phyloP scores from a whole-genome alignment of 2,888 invertebrate genomes.

The Lissonota sp. region DNA sequence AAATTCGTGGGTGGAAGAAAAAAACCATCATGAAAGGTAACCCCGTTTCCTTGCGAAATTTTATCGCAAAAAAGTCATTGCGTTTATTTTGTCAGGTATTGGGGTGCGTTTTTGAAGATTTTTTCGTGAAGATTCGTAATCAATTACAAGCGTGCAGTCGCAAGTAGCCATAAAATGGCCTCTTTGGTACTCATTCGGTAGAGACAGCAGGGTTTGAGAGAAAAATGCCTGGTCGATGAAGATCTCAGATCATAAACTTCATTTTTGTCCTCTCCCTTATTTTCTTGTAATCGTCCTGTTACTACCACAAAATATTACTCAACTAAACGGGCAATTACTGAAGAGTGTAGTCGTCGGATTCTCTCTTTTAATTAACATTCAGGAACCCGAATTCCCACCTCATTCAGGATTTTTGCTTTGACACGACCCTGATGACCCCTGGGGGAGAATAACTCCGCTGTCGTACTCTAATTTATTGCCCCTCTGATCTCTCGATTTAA shows the following conservation, averaged over 20 bases:
- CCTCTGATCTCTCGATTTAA: conserved; percentile 3
- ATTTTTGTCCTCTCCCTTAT: too few species aligned
- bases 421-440: neutral
- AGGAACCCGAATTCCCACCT: neutral
- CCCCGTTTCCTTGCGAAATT: neutral
- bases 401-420: neutral
- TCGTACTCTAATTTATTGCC: conserved; percentile 39
- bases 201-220: conserved; percentile 4
- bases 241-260: conserved; percentile 50
- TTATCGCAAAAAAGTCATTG: neutral
- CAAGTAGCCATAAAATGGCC: neutral
- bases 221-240: conserved; percentile 23
- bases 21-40: neutral
- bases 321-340: too few species aligned
- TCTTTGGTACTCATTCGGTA: neutral
- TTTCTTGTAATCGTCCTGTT: too few species aligned
- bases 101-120: neutral
- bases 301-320: too few species aligned
- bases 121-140: neutral
- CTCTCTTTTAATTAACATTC: too few species aligned
- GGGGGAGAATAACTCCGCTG: neutral
- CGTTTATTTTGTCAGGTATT: neutral
- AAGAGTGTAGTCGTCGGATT: too few species aligned
- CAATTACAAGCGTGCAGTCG: too few species aligned
- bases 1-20: conserved; percentile 7